Conservation (phyloP, 2,797 vertebrate genomes). For the Sorex maritimensis region DNA sequence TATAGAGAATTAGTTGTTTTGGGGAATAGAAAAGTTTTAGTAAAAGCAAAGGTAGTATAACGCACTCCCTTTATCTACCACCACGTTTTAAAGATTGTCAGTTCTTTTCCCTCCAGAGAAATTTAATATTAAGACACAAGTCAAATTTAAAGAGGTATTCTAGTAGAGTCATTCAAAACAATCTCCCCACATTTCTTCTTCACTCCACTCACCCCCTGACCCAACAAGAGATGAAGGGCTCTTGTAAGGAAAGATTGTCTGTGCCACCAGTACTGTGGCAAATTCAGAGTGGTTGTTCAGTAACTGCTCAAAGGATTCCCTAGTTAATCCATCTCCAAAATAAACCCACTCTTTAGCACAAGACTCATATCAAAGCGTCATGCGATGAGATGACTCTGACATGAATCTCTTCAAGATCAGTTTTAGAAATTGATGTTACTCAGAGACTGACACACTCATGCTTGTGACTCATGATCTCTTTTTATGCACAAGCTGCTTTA, state of each 20-base stretch:
- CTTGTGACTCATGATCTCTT: conserved; percentile 38
- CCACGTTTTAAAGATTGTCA: neutral
- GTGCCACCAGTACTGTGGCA: fast-evolving
- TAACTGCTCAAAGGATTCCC: neutral
- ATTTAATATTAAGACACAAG: neutral
- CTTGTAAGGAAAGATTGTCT: neutral
- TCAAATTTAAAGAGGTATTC: neutral
- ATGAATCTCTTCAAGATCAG: neutral
- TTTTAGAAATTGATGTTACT: conserved; percentile 67
- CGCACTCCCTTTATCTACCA: neutral
- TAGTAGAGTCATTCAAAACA: neutral
- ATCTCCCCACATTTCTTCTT: neutral
- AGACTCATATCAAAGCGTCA: neutral
- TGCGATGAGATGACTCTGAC: conserved; percentile 17
- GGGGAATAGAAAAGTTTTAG: neutral
- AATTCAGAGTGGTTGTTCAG: neutral
- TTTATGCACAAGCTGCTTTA: neutral
- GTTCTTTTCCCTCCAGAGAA: neutral
- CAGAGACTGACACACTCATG: neutral
- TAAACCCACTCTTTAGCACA: neutral
- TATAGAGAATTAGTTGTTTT: no score
- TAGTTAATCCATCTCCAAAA: neutral
- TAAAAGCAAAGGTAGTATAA: conserved; percentile 6
- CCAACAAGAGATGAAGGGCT: neutral
- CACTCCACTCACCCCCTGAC: neutral